Percentiles rank a stretch among this genome's conserved stretches.
These are phyloP conservation scores for Psylliodes chrysocephalus DNA, from an alignment of 2,888 invertebrate species.

Conservation along the genomic window DNA sequence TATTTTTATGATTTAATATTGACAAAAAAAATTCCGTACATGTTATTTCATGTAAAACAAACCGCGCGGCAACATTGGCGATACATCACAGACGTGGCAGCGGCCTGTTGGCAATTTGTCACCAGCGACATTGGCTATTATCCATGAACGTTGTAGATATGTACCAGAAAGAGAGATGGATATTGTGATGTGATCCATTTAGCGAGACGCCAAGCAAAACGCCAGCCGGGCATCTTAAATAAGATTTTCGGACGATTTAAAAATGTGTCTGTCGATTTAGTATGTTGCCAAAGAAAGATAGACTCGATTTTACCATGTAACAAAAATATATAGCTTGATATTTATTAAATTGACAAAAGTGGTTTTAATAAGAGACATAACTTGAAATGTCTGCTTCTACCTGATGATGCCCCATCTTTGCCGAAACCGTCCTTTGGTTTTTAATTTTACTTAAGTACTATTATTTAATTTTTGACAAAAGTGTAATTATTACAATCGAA, in stretches of 20 bases:
- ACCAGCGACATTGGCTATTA: slow-evolving; percentile 2
- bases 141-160: background rate
- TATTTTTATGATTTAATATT: too few relatives aligned
- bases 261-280: slow-evolving; percentile 15
- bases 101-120: slow-evolving; percentile 15
- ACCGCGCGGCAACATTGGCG: background rate
- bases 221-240: slow-evolving; percentile 23
- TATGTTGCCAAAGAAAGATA: slow-evolving; percentile 31
- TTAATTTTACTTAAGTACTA: too few relatives aligned
- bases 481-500: too few relatives aligned
- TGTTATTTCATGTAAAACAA: slow-evolving; percentile 7
- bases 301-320: background rate
- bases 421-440: too few relatives aligned
- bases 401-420: too few relatives aligned
- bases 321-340: too few relatives aligned
- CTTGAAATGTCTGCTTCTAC: too few relatives aligned
- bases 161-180: background rate
- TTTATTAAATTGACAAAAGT: too few relatives aligned
- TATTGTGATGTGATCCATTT: slow-evolving; percentile 35
- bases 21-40: background rate
- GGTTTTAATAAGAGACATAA: too few relatives aligned
- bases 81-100: slow-evolving; percentile 1
- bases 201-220: slow-evolving; percentile 34
- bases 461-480: too few relatives aligned
- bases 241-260: slow-evolving; percentile 25